These are phyloP conservation scores for Eumaeus atala DNA, from an alignment of 1,140 invertebrate genomes.

Conservation along the genomic window DNA sequence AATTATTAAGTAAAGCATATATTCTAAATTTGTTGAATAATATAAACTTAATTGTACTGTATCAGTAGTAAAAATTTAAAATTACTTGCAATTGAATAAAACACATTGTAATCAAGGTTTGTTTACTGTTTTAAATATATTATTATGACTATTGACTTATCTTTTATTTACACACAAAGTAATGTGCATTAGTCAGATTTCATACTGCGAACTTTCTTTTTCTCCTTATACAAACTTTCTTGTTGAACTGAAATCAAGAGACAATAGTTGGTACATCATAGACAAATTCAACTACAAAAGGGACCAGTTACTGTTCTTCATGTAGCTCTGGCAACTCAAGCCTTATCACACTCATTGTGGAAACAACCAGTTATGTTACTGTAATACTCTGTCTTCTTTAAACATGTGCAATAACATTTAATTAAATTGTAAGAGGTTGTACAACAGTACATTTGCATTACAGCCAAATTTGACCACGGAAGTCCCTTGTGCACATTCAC, in stretches of 20 bases:
- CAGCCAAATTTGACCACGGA: too few species aligned
- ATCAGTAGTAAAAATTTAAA: conserved; percentile 43
- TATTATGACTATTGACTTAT: conserved; percentile 37
- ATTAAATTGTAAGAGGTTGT: too few species aligned
- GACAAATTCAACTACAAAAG: too few species aligned
- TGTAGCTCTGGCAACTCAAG: too few species aligned
- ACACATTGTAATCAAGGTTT: conserved; percentile 54
- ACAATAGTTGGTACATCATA: neutral
- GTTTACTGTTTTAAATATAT: conserved; percentile 63
- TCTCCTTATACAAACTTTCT: conserved; percentile 78
- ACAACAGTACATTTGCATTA: too few species aligned
- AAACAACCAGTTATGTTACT: too few species aligned
- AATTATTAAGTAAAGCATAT: conserved; percentile 55
- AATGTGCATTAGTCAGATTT: conserved; percentile 26
- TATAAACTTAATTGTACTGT: conserved; percentile 18
- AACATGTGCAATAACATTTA: too few species aligned
- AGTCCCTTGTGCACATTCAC: too few species aligned
- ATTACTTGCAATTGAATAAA: conserved; percentile 40
- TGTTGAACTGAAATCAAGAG: conserved; percentile 76
- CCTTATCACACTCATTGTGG: too few species aligned
- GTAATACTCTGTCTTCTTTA: too few species aligned
- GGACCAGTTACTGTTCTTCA: too few species aligned
- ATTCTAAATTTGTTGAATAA: conserved; percentile 55
- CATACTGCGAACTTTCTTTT: conserved; percentile 78
- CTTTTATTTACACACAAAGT: conserved; percentile 28